These are phyloP conservation scores for Anoplius nigerrimus DNA, from an alignment of 2,888 invertebrate genomes.

Conservation along the genomic window DNA sequence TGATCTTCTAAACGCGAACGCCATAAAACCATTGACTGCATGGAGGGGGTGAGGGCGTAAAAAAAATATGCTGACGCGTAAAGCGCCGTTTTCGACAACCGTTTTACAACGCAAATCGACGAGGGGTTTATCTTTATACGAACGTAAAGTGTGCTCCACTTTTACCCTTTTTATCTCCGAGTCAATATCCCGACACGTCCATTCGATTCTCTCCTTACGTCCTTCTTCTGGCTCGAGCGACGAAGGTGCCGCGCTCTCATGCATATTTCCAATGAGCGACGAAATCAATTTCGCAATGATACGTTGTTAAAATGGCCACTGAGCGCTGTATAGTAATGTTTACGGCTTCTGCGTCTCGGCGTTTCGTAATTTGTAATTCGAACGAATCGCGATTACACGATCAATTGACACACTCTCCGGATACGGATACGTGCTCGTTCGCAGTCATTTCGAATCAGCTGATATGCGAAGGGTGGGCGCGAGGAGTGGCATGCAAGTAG, in stretches of 20 bases:
- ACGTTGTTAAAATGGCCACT: too few species aligned
- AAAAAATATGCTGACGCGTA: constrained; percentile 25
- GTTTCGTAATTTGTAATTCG: too few species aligned
- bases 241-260: not conserved
- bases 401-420: too few species aligned
- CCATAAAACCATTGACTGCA: constrained; percentile 13
- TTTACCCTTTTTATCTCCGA: constrained; percentile 28
- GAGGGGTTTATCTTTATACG: constrained; percentile 32
- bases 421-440: too few species aligned
- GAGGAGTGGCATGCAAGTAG: constrained; percentile 20
- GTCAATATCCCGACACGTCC: constrained; percentile 32
- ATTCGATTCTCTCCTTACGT: constrained; percentile 1
- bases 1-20: constrained; percentile 12
- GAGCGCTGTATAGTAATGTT: too few species aligned
- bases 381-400: too few species aligned
- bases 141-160: constrained; percentile 30
- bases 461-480: too few species aligned
- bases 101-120: constrained; percentile 14
- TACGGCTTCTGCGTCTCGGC: too few species aligned
- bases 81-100: constrained; percentile 12
- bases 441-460: too few species aligned
- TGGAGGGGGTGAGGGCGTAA: constrained; percentile 11
- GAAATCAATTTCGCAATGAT: too few species aligned
- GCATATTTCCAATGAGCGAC: too few species aligned
- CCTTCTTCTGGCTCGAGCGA: constrained; percentile 19